These are phyloP conservation scores for Micrastur ruficollis DNA, from an alignment of 2,797 vertebrate genomes.

Conservation along the genomic window DNA sequence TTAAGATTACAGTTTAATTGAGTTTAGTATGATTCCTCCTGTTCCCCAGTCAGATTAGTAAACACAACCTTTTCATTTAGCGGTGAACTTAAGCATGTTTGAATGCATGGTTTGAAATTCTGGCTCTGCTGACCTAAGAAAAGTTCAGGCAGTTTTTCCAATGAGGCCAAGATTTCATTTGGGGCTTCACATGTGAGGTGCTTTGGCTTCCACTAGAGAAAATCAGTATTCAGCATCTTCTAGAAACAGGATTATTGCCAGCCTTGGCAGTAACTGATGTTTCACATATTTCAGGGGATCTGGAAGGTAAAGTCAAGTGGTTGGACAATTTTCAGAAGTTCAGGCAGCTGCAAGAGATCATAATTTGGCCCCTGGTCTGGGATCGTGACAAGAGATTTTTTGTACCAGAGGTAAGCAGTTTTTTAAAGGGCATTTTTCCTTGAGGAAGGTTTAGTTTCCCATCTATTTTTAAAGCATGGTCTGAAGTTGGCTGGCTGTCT, in stretches of 20 bases:
- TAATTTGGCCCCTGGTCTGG: slow-evolving; percentile 91
- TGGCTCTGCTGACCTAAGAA: background rate
- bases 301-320: slow-evolving; percentile 95
- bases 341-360: slow-evolving; percentile 85
- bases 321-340: slow-evolving; percentile 92
- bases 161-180: background rate
- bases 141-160: background rate
- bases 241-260: background rate
- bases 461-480: background rate
- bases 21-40: background rate
- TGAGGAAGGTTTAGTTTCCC: background rate
- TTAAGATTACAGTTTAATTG: background rate
- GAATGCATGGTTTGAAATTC: background rate
- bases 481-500: background rate
- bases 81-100: background rate
- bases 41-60: background rate
- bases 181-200: background rate
- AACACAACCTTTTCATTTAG: background rate
- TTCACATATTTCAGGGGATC: slow-evolving; percentile 79
- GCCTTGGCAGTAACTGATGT: background rate
- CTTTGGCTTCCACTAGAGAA: background rate
- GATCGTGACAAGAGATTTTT: slow-evolving; percentile 88
- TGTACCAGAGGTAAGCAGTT: slow-evolving; percentile 84
- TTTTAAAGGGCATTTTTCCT: background rate
- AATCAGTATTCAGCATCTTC: background rate